A percentile compares a stretch with the other conserved stretches of the same genome.
These are phyloP conservation scores for Fragum whitleyi DNA, from an alignment of 2,888 invertebrate genomes.

Conservation along the genomic window DNA sequence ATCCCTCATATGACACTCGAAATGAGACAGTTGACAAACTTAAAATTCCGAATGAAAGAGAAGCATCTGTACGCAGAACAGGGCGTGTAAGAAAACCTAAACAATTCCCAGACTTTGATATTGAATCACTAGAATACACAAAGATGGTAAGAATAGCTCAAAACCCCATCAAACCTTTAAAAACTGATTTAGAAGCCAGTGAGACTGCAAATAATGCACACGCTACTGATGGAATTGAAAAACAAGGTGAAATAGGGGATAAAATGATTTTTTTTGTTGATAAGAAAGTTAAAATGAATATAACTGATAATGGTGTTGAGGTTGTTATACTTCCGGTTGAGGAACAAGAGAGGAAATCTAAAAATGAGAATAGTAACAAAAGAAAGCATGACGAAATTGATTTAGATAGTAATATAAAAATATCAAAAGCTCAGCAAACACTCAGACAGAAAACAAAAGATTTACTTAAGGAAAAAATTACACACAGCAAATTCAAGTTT, in stretches of 20 bases:
- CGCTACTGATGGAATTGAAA: too few relatives aligned
- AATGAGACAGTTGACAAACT: too few relatives aligned
- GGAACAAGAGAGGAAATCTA: too few relatives aligned
- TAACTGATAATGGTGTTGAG: not conserved
- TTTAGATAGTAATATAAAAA: too few relatives aligned
- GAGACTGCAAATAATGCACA: too few relatives aligned
- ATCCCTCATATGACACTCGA: too few relatives aligned
- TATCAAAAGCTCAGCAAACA: not conserved
- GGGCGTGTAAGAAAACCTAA: constrained; percentile 27
- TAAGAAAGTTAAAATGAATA: not conserved
- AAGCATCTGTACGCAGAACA: not conserved
- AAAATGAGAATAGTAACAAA: not conserved
- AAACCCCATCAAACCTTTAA: too few relatives aligned
- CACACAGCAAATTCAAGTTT: not conserved
- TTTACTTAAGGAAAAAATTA: not conserved
- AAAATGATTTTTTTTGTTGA: not conserved
- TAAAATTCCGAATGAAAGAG: not conserved
- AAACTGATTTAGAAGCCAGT: too few relatives aligned
- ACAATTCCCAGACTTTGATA: constrained; percentile 28
- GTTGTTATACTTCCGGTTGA: not conserved
- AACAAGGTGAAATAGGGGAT: not conserved
- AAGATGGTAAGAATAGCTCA: not conserved
- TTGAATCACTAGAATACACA: constrained; percentile 1
- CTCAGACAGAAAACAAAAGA: not conserved
- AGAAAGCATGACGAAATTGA: not conserved